These are phyloP conservation scores for Bombus haemorrhoidalis DNA, from an alignment of 1,140 invertebrate genomes.

Conservation along the genomic window DNA sequence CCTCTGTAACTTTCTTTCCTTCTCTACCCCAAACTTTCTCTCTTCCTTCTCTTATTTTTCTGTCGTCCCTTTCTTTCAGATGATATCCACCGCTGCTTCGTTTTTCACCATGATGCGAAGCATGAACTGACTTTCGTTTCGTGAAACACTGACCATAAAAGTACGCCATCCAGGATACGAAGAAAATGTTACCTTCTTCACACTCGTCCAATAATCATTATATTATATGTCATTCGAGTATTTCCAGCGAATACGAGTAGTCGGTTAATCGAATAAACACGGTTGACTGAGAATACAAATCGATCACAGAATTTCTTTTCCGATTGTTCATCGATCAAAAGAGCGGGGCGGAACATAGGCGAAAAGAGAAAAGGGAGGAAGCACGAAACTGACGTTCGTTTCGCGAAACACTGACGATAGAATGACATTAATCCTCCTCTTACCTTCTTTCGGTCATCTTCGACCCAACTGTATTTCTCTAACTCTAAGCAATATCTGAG, in stretches of 20 bases:
- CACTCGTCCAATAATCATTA: not conserved
- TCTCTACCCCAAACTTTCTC: not conserved
- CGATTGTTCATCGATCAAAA: not conserved
- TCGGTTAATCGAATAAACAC: not conserved
- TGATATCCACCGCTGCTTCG: slow-evolving; percentile 53
- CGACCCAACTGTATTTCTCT: too few species aligned
- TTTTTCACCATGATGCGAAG: slow-evolving; percentile 61
- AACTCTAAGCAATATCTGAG: too few species aligned
- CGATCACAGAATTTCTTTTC: not conserved
- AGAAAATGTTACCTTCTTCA: not conserved
- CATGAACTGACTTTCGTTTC: slow-evolving; percentile 28
- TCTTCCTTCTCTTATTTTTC: too few species aligned
- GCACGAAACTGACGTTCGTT: too few species aligned
- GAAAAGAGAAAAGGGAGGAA: too few species aligned
- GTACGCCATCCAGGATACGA: not conserved
- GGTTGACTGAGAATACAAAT: not conserved
- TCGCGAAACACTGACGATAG: too few species aligned
- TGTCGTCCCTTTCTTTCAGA: slow-evolving; percentile 36
- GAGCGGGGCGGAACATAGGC: too few species aligned
- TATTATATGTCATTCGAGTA: not conserved
- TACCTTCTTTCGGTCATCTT: too few species aligned
- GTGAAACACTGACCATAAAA: not conserved
- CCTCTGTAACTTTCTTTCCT: slow-evolving; percentile 44
- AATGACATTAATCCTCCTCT: too few species aligned
- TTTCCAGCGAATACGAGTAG: not conserved